phyloP scores from a whole-genome alignment of 2,113 vertebrate species.

The Tauraco erythrolophus region DNA sequence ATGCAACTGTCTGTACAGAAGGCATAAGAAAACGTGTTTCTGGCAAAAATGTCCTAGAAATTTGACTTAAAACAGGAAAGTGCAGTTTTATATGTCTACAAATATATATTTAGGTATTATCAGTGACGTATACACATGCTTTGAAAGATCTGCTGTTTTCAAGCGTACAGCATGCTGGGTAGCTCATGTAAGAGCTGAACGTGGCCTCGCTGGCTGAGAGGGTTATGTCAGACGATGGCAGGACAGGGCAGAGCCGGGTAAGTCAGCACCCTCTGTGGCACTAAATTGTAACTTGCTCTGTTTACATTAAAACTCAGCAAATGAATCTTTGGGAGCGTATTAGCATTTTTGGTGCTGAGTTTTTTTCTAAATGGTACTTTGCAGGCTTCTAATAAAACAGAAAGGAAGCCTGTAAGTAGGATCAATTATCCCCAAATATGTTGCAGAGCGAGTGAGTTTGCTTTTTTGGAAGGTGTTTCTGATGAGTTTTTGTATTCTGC shows the following conservation, averaged over 20 bases:
- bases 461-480: not conserved
- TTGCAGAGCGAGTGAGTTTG: not conserved
- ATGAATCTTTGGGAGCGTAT: fast-evolving
- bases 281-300: not conserved
- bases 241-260: not conserved
- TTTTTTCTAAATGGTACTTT: not conserved
- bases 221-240: not conserved
- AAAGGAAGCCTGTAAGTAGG: not conserved
- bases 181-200: not conserved
- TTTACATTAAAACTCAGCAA: not conserved
- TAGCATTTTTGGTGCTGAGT: not conserved
- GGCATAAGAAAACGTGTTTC: not conserved
- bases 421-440: not conserved
- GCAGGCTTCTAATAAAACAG: not conserved
- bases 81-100: not conserved
- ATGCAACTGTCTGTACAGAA: not conserved
- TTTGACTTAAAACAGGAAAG: not conserved
- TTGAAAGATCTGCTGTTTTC: not conserved
- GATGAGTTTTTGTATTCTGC: not conserved
- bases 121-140: not conserved
- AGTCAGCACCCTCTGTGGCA: not conserved
- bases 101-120: not conserved
- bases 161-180: fast-evolving
- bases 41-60: not conserved
- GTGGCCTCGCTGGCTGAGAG: not conserved